Conservation (phyloP, 1,140 invertebrate genomes). For the Drosophila chauvacae region DNA sequence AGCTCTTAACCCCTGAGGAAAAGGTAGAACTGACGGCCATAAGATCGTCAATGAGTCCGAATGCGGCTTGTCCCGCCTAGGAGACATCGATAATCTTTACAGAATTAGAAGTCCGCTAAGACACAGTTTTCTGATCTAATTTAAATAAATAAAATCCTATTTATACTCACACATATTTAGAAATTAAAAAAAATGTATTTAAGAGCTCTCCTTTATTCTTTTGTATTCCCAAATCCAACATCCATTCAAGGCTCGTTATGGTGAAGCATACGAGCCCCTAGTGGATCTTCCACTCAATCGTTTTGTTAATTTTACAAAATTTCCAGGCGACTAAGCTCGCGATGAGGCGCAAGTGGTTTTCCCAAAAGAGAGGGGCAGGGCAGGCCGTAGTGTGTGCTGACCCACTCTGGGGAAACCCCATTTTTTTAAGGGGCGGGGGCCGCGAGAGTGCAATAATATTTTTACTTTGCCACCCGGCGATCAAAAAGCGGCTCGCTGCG, state of each 20-base stretch:
- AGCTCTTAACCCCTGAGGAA: neutral
- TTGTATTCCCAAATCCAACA: neutral
- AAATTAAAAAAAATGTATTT: neutral
- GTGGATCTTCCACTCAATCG: conserved; percentile 44
- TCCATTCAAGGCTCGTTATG: neutral
- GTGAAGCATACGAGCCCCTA: neutral
- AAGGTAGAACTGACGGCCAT: neutral
- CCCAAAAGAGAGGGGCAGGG: conserved; percentile 2
- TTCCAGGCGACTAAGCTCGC: conserved; percentile 51
- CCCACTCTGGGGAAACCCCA: conserved; percentile 28
- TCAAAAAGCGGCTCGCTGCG: conserved; percentile 64
- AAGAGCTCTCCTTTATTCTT: neutral
- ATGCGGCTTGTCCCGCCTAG: neutral
- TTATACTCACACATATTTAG: neutral
- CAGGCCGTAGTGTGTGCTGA: conserved; percentile 9
- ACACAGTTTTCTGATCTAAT: no score
- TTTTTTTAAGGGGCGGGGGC: neutral
- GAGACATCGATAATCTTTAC: neutral
- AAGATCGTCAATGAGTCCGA: neutral
- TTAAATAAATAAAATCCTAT: no score
- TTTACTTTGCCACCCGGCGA: conserved; percentile 47
- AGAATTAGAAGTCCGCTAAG: neutral
- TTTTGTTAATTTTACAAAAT: conserved; percentile 43
- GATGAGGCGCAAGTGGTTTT: conserved; percentile 30
- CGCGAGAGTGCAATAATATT: conserved; percentile 72